A percentile compares a stretch with the other conserved stretches of the same genome.
phyloP scores from a whole-genome alignment of 2,888 invertebrate species.

The Pseudococcus jackbeardsleyi region DNA sequence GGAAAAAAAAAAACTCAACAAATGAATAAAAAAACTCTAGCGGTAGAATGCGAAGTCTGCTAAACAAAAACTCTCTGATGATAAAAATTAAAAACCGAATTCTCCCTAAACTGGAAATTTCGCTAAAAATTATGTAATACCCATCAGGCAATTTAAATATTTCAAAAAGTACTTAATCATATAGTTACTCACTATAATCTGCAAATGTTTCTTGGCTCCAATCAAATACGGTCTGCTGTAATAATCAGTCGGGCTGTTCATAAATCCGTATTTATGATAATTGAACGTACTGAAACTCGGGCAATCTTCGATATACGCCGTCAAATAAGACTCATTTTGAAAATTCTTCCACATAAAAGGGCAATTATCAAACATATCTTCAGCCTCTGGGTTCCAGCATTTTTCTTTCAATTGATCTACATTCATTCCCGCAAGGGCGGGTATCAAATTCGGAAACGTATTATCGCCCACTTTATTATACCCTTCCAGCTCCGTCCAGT shows the following conservation, averaged over 20 bases:
- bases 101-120: too few relatives aligned
- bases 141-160: too few relatives aligned
- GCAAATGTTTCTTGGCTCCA: conserved; percentile 76
- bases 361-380: conserved; percentile 76
- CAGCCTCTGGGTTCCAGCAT: conserved; percentile 67
- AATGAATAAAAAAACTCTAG: too few relatives aligned
- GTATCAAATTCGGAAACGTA: conserved; percentile 91
- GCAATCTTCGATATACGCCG: conserved; percentile 86
- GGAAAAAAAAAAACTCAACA: too few relatives aligned
- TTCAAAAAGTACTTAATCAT: too few relatives aligned
- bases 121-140: too few relatives aligned
- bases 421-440: conserved; percentile 80
- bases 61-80: too few relatives aligned
- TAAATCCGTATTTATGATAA: conserved; percentile 80
- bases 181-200: background rate
- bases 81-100: too few relatives aligned
- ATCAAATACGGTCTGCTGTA: conserved; percentile 82
- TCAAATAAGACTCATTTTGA: conserved; percentile 75
- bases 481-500: conserved; percentile 81
- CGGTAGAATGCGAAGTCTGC: too few relatives aligned
- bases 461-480: conserved; percentile 88
- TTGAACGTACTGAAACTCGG: conserved; percentile 82
- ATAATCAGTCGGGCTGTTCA: conserved; percentile 83
- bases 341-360: conserved; percentile 85
- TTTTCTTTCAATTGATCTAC: conserved; percentile 66